These are phyloP conservation scores for Athetis lepigone DNA, from an alignment of 2,888 invertebrate genomes.

Conservation along the genomic window DNA sequence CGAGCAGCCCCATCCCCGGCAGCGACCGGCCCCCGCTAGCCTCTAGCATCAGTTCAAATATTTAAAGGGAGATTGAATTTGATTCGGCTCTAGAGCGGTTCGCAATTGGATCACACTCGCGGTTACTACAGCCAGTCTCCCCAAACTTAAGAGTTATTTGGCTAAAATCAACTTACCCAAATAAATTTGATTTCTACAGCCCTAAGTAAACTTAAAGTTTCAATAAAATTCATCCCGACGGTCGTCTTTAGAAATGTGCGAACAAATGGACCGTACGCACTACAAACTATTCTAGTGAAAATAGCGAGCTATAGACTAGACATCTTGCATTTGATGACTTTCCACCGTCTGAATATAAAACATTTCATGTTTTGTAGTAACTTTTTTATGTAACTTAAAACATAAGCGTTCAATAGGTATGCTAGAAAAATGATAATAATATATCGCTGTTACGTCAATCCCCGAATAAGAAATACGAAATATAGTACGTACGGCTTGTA, in stretches of 20 bases:
- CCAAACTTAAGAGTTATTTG: constrained; percentile 77
- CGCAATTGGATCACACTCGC: constrained; percentile 89
- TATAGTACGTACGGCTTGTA: constrained; percentile 60
- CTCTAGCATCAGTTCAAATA: constrained; percentile 85
- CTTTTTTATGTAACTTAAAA: not conserved
- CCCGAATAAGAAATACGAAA: constrained; percentile 76
- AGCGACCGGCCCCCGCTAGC: constrained; percentile 60
- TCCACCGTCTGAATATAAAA: not conserved
- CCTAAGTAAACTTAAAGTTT: constrained; percentile 80
- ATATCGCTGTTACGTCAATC: constrained; percentile 71
- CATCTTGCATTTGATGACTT: not conserved
- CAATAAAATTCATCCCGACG: constrained; percentile 23
- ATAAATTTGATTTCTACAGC: constrained; percentile 84
- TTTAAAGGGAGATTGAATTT: constrained; percentile 87
- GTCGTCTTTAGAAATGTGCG: constrained; percentile 4
- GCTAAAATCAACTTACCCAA: constrained; percentile 82
- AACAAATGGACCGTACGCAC: not conserved
- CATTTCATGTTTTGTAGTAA: too few relatives aligned
- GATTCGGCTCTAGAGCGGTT: constrained; percentile 76
- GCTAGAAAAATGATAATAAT: constrained; percentile 53
- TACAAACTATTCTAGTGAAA: constrained; percentile 5
- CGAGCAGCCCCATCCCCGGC: constrained; percentile 31
- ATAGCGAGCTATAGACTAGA: not conserved
- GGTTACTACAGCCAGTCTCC: constrained; percentile 73
- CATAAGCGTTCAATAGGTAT: not conserved